Evolutionary conservation across 2,888 invertebrate genomes (phyloP).

Genomic region (Noctua janthe): DNA sequence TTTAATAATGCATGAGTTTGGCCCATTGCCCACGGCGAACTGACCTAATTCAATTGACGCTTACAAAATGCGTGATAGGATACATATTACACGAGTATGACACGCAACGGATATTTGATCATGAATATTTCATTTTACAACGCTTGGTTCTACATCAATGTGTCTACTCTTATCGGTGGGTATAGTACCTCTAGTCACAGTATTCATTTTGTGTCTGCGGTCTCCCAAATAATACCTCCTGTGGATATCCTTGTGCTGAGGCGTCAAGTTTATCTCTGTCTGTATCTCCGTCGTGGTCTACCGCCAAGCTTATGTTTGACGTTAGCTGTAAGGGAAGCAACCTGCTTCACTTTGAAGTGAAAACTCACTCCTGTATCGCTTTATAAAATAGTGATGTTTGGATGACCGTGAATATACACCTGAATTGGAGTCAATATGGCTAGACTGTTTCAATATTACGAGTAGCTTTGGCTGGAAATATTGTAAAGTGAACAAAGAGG

Average conservation of each 20-base stretch:
- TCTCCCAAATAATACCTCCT: conserved; percentile 34
- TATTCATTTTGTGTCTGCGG: conserved; percentile 19
- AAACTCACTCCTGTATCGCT: background rate
- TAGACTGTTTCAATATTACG: background rate
- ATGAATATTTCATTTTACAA: conserved; percentile 49
- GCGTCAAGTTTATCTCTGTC: conserved; percentile 52
- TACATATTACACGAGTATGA: conserved; percentile 58
- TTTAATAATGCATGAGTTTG: conserved; percentile 62
- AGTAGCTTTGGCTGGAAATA: background rate
- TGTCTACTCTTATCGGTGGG: conserved; percentile 26
- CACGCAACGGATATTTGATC: conserved; percentile 51
- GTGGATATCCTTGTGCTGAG: conserved; percentile 32
- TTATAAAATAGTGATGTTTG: background rate
- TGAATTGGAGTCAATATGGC: background rate
- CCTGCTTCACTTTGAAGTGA: conserved; percentile 8
- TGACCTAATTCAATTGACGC: conserved; percentile 64
- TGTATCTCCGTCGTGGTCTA: conserved; percentile 47
- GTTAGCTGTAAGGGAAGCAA: background rate
- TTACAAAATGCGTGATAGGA: conserved; percentile 58
- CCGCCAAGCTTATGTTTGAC: conserved; percentile 31
- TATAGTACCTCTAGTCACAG: conserved; percentile 14
- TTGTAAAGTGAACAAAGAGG: background rate
- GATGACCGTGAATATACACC: background rate
- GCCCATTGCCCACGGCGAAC: conserved; percentile 50
- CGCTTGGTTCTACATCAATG: conserved; percentile 35